A percentile compares a stretch with the other conserved stretches of the same genome.
Evolutionary conservation across 2,797 vertebrate genomes (phyloP).

Genomic region (Passerculus sandwichensis): DNA sequence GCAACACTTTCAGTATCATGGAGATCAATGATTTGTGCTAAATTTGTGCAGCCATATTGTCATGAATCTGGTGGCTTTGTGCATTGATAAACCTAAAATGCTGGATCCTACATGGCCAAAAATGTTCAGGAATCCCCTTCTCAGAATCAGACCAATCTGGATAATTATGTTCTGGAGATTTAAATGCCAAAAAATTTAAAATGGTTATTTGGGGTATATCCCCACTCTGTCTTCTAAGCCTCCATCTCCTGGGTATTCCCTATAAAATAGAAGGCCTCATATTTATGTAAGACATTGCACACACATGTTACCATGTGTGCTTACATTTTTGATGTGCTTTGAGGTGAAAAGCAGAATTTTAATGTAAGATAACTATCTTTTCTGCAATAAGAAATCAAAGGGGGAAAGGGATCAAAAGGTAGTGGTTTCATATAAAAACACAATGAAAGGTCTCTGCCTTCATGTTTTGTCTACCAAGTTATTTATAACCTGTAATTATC

Average conservation of each 20-base stretch:
- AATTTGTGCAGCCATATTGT: background rate
- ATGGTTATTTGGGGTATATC: background rate
- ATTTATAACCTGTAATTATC: conserved; percentile 40
- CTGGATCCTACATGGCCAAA: background rate
- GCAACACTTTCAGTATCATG: background rate
- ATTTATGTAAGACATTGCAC: background rate
- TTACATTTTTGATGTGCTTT: conserved; percentile 11
- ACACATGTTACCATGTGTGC: background rate
- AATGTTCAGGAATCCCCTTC: background rate
- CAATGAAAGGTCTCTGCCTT: background rate
- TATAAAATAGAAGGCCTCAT: background rate
- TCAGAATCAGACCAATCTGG: background rate
- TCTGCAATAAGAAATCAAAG: conserved; percentile 44
- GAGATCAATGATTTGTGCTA: background rate
- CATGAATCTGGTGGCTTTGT: background rate
- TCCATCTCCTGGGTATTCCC: background rate
- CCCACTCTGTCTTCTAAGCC: background rate
- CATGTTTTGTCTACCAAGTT: conserved; percentile 12
- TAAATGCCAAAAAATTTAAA: background rate
- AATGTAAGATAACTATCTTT: conserved; percentile 23
- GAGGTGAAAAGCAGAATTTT: conserved; percentile 16
- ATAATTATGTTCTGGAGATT: background rate
- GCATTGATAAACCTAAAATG: background rate
- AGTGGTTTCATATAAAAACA: conserved; percentile 7
- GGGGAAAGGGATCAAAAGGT: background rate